These are phyloP conservation scores for Lordiphosa andalusiaca DNA, from an alignment of 2,888 invertebrate species.

Conservation along the genomic window DNA sequence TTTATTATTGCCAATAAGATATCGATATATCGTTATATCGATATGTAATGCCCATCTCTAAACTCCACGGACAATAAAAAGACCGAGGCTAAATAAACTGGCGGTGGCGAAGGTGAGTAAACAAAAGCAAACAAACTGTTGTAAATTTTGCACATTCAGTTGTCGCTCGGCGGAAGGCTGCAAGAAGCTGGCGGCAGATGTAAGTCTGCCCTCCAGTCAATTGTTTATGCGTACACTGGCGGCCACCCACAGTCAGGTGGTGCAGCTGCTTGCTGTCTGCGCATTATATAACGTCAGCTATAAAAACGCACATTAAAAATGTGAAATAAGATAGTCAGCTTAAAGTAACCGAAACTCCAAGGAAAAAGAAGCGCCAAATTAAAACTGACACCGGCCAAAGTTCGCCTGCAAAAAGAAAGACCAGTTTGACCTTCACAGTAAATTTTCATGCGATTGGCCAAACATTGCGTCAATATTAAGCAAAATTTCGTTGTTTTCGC, in stretches of 20 bases:
- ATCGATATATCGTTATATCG: no score
- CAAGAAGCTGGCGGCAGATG: no score
- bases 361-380: constrained; percentile 3
- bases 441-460: constrained; percentile 35
- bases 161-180: no score
- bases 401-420: constrained; percentile 6
- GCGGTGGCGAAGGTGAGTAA: constrained; percentile 3
- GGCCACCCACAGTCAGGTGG: no score
- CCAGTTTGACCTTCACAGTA: constrained; percentile 32
- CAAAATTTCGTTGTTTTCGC: constrained; percentile 30
- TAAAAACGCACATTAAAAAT: no score
- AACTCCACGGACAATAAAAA: constrained; percentile 7
- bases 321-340: constrained; percentile 24
- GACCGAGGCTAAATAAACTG: constrained; percentile 10
- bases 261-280: constrained; percentile 30
- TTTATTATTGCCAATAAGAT: background rate
- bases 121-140: constrained; percentile 9
- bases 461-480: constrained; percentile 28
- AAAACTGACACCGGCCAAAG: constrained; percentile 17
- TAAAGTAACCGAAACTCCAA: constrained; percentile 20
- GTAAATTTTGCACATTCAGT: background rate
- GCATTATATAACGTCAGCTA: constrained; percentile 63
- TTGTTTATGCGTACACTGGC: constrained; percentile 11
- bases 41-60: no score
- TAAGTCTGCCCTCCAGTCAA: no score